Evolutionary conservation across 2,797 vertebrate species (phyloP), one percentile per base, ranked within the genome.

Genomic region (Enteromius mattozi): DNA sequence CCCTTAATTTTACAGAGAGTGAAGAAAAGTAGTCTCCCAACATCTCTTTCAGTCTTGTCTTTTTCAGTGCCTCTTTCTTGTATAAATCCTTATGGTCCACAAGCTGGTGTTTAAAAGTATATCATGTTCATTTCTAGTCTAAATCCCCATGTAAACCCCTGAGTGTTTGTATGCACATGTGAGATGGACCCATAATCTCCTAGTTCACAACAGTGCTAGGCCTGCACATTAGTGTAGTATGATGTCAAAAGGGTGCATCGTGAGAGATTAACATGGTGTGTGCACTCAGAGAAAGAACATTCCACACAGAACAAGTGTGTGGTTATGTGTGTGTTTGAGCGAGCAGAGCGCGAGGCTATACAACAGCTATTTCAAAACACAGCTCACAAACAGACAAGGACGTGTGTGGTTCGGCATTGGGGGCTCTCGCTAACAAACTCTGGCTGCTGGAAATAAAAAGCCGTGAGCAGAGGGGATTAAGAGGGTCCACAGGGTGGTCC

Each of bases 161-260:
- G 59, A 54, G 82, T 74, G 86, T 84, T 80, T 82, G 72, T 80
- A 81, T 85, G 83, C 14, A 68, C 45, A 37, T 78, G 78, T 45
- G 45, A 66, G 74, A 27, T 13, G n/a, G 51, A 71, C 77, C n/a
- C 35, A 84, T 70, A 80, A 59, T 79, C 78, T 83, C 63, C 24
- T 24, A 49, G 74, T 71, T 69, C 61, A 84, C 86, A 88, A 88
- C 66, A 76, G 82, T 89, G 89, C 90, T 90, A 37, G 84, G 83
- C 84, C 56, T 87, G 89, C 90, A 93, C 86, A 92, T 89, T 89
- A 90, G 87, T 91, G 85, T 92, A 88, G 88, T 87, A 89, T 90
- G 90, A 92, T 91, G 92, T 92, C 92, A 93, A 93, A 92, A 91
- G 93, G 90, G 88, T 90, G 89, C 86, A 91, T 84, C 88, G 86